Base-by-base conservation (phyloP, 2,888 invertebrate species). In the Dryobota labecula region DNA sequence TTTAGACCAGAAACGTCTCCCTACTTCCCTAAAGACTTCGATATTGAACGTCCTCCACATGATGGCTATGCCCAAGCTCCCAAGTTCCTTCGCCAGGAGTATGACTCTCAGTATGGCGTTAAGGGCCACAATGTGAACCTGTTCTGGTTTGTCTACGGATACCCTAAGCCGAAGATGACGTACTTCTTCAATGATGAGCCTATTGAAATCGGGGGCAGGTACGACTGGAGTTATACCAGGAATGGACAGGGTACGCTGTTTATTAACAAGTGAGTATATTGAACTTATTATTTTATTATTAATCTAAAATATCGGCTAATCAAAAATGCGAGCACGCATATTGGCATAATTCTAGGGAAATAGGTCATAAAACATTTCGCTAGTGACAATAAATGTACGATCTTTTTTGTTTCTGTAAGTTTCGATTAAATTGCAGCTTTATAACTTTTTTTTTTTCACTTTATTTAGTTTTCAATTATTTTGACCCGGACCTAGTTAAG, bases 101-200 rank as follows among this genome's bases (percentile, higher is more conserved):
- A 98, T 85, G 98, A 98, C 83, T 97, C 97, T 0, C 98, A 99
- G 87, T 99, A 99, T 91, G 99, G 99, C 0, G 98, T 99, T 13
- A 98, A 99, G 91, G 98, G 98, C 38, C 98, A 99, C 91, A 98
- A 98, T 85, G 97, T 97, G 24, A 98, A 98, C 89, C 95, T 99
- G 69, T 98, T 98, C 94, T 98, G 99, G 98, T 99, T 98, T 92
- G 98, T 99, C 20, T 98, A 99, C 90, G 99, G 99, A 0, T 99
- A 99, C 94, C 99, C 99, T 0, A 99, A 99, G 92, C 99, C 99
- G 4, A 98, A 97, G 91, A 98, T 99, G 97, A 97, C 97, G 6
- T 99, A 98, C 95, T 98, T 97, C 91, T 98, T 98, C 94, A 98
- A 99, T 88, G 98, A 98, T 83, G 97, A 98, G 87, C 96, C 97